Percentiles rank a stretch among this genome's conserved stretches.
phyloP scores from a whole-genome alignment of 2,113 vertebrate genomes.

The Hemiscyllium ocellatum region DNA sequence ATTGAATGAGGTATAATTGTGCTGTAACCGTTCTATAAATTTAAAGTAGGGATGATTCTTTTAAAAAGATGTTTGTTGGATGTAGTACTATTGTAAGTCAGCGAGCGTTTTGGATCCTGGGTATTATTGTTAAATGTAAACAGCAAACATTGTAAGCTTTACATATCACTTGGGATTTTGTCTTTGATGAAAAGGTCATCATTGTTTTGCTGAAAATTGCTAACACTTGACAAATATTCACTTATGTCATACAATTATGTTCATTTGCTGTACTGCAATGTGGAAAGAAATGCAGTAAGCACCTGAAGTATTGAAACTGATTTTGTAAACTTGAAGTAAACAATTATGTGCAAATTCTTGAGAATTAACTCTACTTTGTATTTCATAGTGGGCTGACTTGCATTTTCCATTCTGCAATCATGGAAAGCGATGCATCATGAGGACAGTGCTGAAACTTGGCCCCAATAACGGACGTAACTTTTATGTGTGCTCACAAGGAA shows the following conservation, averaged over 20 bases:
- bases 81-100: not conserved
- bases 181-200: too few species aligned
- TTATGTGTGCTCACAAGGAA: slow-evolving; percentile 70
- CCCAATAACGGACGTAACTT: slow-evolving; percentile 84
- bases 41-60: not conserved
- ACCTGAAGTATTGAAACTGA: not conserved
- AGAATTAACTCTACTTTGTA: slow-evolving; percentile 38
- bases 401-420: slow-evolving; percentile 81
- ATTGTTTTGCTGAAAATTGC: too few species aligned
- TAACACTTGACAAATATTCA: not conserved
- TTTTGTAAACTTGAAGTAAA: not conserved
- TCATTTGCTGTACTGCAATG: not conserved
- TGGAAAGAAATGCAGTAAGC: not conserved
- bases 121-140: not conserved
- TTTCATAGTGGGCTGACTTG: slow-evolving; percentile 80
- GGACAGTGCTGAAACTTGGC: slow-evolving; percentile 83
- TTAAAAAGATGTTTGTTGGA: not conserved
- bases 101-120: not conserved
- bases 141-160: not conserved
- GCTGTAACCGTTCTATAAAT: not conserved
- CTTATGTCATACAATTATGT: not conserved
- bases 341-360: not conserved
- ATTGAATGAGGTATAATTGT: too few species aligned
- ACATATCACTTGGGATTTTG: not conserved
- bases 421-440: slow-evolving; percentile 71